A percentile compares a stretch with the other conserved stretches of the same genome.
Conservation (phyloP, 2,797 vertebrate genomes). For the Anas capensis region DNA sequence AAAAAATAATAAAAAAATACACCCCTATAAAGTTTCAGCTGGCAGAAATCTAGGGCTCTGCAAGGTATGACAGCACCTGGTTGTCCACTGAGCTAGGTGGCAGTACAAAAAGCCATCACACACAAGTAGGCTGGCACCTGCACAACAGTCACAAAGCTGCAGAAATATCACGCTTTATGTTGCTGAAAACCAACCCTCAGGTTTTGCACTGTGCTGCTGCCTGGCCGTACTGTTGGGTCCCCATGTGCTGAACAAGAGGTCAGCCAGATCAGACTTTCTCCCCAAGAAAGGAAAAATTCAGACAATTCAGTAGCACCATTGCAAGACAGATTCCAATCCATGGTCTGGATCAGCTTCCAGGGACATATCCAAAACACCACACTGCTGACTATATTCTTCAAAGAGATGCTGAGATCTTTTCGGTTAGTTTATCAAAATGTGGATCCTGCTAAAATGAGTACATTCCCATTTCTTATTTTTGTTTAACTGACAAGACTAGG, state of each 20-base stretch:
- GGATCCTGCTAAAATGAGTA: neutral
- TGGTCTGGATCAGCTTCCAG: neutral
- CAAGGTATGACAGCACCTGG: neutral
- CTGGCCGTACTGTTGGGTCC: neutral
- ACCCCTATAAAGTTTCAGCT: conserved; percentile 33
- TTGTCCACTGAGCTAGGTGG: neutral
- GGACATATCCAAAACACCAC: neutral
- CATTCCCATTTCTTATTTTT: neutral
- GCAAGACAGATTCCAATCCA: neutral
- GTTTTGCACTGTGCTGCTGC: neutral
- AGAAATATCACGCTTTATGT: neutral
- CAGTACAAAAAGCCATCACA: fast-evolving
- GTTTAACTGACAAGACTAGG: neutral
- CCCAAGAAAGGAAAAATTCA: neutral
- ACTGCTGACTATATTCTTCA: no score
- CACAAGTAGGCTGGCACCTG: neutral
- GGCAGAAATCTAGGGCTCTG: neutral
- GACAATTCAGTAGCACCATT: neutral
- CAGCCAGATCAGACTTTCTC: neutral
- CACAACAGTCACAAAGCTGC: neutral
- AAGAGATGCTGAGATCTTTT: neutral
- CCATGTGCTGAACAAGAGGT: fast-evolving
- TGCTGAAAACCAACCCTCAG: neutral
- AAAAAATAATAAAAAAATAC: neutral
- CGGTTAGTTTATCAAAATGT: neutral